Conservation (phyloP, 37 sponge, comb jelly and placozoan genomes). For the Ephydatia muelleri region DNA sequence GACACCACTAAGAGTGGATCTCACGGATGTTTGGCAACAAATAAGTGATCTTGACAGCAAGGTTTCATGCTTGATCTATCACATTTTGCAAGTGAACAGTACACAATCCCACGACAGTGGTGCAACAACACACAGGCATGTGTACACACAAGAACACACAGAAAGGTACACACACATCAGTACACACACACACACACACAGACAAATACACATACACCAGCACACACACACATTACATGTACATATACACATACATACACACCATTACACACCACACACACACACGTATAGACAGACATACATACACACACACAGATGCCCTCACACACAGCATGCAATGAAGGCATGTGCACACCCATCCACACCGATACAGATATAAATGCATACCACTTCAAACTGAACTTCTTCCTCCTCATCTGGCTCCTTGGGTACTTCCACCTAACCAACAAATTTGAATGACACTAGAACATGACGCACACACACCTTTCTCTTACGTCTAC, state of each 20-base stretch:
- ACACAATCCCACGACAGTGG: no score
- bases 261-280: no score
- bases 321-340: conserved; percentile 25
- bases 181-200: no score
- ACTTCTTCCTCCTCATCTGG: conserved; percentile 20
- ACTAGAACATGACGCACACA: neutral
- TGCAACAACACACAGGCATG: no score
- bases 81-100: no score
- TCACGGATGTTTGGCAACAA: no score
- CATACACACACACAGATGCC: conserved; percentile 32
- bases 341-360: neutral
- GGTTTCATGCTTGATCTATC: no score
- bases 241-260: neutral
- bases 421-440: conserved; percentile 32
- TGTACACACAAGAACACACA: no score
- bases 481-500: conserved; percentile 58
- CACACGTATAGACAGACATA: conserved; percentile 3
- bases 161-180: no score
- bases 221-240: neutral
- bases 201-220: no score
- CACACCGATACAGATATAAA: neutral
- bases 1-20: no score
- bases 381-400: conserved; percentile 1
- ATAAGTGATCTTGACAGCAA: no score
- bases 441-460: neutral